phyloP scores from a whole-genome alignment of 2,113 vertebrate genomes.

The Vombatus ursinus region DNA sequence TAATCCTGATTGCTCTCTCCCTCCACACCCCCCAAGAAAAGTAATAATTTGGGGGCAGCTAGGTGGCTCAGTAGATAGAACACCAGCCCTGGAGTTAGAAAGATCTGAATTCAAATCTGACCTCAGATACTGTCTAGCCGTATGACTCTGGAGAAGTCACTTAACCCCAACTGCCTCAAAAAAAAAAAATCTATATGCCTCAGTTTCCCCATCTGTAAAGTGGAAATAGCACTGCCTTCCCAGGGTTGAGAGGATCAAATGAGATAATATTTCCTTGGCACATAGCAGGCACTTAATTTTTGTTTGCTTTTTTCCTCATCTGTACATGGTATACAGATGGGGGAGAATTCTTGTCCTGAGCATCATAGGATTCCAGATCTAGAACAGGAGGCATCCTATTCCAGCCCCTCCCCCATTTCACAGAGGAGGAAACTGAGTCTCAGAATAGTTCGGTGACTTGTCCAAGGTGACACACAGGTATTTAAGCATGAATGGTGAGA shows the following conservation, averaged over 20 bases:
- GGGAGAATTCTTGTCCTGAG: too few relatives aligned
- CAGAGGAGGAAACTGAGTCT: not conserved
- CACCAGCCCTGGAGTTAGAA: not conserved
- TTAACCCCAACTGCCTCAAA: not conserved
- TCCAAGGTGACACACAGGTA: too few relatives aligned
- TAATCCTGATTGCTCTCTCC: too few relatives aligned
- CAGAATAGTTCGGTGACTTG: not conserved
- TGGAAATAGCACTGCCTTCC: not conserved
- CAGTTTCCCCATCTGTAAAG: not conserved
- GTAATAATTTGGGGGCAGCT: not conserved
- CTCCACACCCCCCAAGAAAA: too few relatives aligned
- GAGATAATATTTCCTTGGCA: not conserved
- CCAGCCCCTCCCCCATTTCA: not conserved
- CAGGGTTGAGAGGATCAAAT: not conserved
- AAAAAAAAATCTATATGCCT: not conserved
- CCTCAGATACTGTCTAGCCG: not conserved
- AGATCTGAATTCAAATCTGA: not conserved
- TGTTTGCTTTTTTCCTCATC: not conserved
- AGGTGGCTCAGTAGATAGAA: not conserved
- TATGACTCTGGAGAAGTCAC: not conserved
- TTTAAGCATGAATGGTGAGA: not conserved
- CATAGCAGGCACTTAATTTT: too few relatives aligned
- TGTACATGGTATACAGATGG: too few relatives aligned
- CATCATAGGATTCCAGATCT: too few relatives aligned
- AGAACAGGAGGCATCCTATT: too few relatives aligned